phyloP scores from a whole-genome alignment of 2,113 vertebrate species.

The Takifugu flavidus region DNA sequence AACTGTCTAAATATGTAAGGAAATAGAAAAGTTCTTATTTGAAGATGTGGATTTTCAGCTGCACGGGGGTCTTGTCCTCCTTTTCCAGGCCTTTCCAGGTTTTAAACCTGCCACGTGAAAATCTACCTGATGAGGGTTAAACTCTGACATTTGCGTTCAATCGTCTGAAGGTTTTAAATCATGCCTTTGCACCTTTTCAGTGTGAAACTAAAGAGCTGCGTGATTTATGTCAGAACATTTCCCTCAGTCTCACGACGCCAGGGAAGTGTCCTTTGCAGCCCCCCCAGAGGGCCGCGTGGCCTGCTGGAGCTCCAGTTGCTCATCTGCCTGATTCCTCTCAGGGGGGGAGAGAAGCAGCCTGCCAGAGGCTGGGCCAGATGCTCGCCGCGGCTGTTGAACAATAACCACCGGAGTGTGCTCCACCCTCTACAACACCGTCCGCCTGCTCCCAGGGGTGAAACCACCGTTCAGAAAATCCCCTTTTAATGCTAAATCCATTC shows the following conservation, averaged over 20 bases:
- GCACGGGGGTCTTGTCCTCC: no score
- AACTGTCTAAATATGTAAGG: no score
- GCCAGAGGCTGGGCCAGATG: constrained; percentile 46
- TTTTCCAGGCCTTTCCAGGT: no score
- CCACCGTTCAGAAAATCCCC: constrained; percentile 15
- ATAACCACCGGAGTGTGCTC: constrained; percentile 51
- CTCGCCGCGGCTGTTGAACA: constrained; percentile 52
- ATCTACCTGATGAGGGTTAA: no score
- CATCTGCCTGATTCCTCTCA: constrained; percentile 53
- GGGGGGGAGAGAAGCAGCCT: constrained; percentile 28
- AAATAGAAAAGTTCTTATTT: not conserved
- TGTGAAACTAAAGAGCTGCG: no score
- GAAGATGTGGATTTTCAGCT: no score
- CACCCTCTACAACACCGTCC: constrained; percentile 10
- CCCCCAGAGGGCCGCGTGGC: constrained; percentile 24
- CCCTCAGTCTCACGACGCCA: no score
- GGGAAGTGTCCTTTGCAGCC: constrained; percentile 1
- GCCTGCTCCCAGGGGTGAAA: constrained; percentile 7
- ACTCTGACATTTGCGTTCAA: no score
- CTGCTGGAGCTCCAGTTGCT: constrained; percentile 47
- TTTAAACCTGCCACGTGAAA: no score
- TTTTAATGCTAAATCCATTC: not conserved
- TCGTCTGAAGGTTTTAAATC: no score
- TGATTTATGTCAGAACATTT: no score
- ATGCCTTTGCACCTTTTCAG: no score